These are phyloP conservation scores for Chloroceryle amazona DNA, from an alignment of 2,797 vertebrate species.

Conservation along the genomic window DNA sequence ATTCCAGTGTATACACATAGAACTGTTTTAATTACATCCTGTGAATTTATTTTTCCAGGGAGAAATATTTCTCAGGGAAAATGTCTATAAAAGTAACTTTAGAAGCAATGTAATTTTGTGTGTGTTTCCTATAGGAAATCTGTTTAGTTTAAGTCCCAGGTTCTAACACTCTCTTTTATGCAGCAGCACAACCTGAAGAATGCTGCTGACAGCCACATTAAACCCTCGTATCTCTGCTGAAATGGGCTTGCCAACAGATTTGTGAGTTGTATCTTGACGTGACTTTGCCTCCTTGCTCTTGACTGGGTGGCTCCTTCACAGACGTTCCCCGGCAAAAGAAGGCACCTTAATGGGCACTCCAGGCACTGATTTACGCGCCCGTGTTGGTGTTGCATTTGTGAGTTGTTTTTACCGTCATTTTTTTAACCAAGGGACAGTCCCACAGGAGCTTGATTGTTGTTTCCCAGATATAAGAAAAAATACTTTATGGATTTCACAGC, in stretches of 20 bases:
- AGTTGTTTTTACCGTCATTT: not conserved
- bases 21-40: constrained; percentile 80
- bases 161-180: constrained; percentile 3
- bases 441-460: not conserved
- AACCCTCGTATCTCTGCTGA: not conserved
- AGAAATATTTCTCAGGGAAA: constrained; percentile 76
- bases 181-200: not conserved
- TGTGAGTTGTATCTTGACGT: not conserved
- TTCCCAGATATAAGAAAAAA: not conserved
- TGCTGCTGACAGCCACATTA: not conserved
- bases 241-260: not conserved
- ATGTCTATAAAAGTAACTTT: constrained; percentile 74
- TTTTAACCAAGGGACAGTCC: not conserved
- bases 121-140: constrained; percentile 78
- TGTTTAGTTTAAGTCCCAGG: constrained; percentile 77
- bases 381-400: not conserved
- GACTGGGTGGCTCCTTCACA: not conserved
- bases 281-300: not conserved
- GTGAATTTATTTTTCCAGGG: constrained; percentile 80
- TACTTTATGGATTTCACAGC: constrained; percentile 44
- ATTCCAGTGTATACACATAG: constrained; percentile 54
- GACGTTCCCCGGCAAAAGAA: not conserved
- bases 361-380: not conserved
- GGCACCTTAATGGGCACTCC: not conserved
- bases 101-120: constrained; percentile 61